A percentile compares a stretch with the other conserved stretches of the same genome.
Conservation (phyloP, 2,797 vertebrate species). For the Macrochelys suwanniensis region DNA sequence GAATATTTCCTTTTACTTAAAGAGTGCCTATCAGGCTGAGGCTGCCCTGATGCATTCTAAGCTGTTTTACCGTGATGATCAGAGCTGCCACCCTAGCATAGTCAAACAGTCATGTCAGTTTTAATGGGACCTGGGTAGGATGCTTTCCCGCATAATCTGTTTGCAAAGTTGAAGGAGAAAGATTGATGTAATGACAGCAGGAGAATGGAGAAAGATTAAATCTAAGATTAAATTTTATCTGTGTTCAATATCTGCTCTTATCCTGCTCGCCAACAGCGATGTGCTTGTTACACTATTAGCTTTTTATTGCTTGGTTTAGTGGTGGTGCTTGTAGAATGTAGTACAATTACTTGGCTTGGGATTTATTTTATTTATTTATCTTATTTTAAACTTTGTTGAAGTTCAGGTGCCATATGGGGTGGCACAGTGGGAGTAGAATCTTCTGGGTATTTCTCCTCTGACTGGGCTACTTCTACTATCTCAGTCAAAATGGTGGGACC, state of each 20-base stretch:
- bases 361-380: background rate
- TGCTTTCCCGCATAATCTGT: background rate
- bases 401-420: background rate
- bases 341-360: background rate
- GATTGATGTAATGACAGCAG: background rate
- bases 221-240: background rate
- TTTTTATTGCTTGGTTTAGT: background rate
- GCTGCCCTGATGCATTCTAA: background rate
- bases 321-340: background rate
- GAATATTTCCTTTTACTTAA: background rate
- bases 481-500: background rate
- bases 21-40: background rate
- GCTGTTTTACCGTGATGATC: background rate
- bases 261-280: background rate
- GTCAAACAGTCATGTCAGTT: background rate
- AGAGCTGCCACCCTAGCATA: rapidly evolving
- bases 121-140: background rate
- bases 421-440: background rate
- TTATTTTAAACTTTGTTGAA: background rate
- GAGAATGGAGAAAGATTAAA: background rate
- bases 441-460: background rate
- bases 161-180: background rate
- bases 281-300: background rate
- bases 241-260: background rate
- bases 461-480: background rate